A percentile compares a stretch with the other conserved stretches of the same genome.
Evolutionary conservation across 1,140 invertebrate genomes (phyloP).

Genomic region (Papilio polytes): DNA sequence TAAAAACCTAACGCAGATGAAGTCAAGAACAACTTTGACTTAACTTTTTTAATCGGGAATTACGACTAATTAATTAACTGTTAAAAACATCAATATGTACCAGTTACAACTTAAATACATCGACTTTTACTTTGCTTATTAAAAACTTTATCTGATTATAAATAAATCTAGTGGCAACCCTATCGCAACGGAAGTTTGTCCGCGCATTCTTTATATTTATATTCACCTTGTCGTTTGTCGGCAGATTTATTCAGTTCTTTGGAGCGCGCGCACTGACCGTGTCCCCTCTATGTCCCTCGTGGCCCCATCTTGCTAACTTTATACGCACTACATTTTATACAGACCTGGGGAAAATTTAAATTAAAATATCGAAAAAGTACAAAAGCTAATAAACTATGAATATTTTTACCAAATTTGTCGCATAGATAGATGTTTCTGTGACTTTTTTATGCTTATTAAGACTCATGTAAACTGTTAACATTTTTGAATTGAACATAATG

Average conservation of each 20-base stretch:
- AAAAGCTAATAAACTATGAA: background rate
- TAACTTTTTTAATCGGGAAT: too few relatives aligned
- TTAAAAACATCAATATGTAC: too few relatives aligned
- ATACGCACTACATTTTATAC: constrained; percentile 45
- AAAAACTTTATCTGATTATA: too few relatives aligned
- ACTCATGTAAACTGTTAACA: background rate
- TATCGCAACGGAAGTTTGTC: constrained; percentile 72
- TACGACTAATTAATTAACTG: too few relatives aligned
- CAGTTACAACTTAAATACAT: background rate
- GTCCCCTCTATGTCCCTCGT: constrained; percentile 57
- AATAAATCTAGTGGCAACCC: constrained; percentile 54
- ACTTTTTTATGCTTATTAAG: background rate
- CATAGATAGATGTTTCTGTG: background rate
- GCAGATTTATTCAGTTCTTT: constrained; percentile 83
- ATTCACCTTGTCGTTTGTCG: constrained; percentile 78
- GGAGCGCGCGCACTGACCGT: constrained; percentile 78
- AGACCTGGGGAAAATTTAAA: constrained; percentile 38
- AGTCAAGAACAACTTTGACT: too few relatives aligned
- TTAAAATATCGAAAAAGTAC: constrained; percentile 20
- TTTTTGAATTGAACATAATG: background rate
- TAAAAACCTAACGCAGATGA: too few relatives aligned
- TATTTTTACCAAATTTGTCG: background rate
- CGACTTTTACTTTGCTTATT: background rate
- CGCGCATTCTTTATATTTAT: constrained; percentile 82
- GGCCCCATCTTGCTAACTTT: constrained; percentile 49